phyloP scores from a whole-genome alignment of 2,797 vertebrate species.

The Acrossocheilus wenchowensis region DNA sequence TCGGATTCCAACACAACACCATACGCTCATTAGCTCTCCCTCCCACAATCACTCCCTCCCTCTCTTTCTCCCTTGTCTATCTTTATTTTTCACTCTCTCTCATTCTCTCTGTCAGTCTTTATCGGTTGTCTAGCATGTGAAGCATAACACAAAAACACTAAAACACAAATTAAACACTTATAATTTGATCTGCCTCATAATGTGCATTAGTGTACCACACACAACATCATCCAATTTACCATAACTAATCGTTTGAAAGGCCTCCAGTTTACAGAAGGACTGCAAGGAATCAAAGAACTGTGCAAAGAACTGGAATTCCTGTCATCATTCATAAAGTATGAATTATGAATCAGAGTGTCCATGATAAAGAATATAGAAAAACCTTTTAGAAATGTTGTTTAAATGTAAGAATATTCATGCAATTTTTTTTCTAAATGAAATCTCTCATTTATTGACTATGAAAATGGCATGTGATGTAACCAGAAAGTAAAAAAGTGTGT shows the following conservation, averaged over 20 bases:
- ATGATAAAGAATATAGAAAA: no score
- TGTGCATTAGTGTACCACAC: neutral
- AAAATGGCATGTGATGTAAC: no score
- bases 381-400: neutral
- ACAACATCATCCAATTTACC: conserved; percentile 14
- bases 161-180: conserved; percentile 30
- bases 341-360: neutral
- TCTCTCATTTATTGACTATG: no score
- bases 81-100: conserved; percentile 20
- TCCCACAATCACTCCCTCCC: conserved; percentile 25
- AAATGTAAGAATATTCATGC: neutral
- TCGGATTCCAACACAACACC: conserved; percentile 22
- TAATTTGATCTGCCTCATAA: conserved; percentile 32
- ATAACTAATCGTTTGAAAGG: conserved; percentile 16
- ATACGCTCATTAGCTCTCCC: conserved; percentile 42
- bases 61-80: conserved; percentile 19
- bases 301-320: neutral
- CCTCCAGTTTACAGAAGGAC: neutral
- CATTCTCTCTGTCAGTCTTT: conserved; percentile 24
- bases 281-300: neutral
- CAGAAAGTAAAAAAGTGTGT: no score
- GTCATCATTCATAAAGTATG: neutral
- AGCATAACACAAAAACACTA: conserved; percentile 18
- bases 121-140: conserved; percentile 13
- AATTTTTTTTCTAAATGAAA: no score